These are phyloP conservation scores for Aleiodes alternator DNA, from an alignment of 2,888 invertebrate species.

Conservation along the genomic window DNA sequence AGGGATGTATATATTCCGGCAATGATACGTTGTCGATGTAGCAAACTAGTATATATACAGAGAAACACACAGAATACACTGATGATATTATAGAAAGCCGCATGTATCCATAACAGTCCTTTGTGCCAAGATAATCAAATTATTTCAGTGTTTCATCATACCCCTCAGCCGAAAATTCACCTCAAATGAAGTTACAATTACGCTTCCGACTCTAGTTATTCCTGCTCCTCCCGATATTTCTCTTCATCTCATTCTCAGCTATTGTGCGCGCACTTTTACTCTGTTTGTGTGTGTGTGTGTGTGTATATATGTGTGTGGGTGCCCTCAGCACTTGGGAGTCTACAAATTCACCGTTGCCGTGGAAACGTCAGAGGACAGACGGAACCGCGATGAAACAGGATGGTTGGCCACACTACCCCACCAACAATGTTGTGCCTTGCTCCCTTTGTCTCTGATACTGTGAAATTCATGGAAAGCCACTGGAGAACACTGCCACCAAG, in stretches of 20 bases:
- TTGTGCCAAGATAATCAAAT: conserved; percentile 74
- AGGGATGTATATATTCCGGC: conserved; percentile 50
- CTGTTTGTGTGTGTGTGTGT: conserved; percentile 32
- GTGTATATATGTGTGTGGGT: conserved; percentile 42
- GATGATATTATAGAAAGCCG: conserved; percentile 58
- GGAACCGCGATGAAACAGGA: conserved; percentile 75
- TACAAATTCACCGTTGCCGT: conserved; percentile 73
- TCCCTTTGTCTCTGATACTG: conserved; percentile 69
- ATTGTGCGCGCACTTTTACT: conserved; percentile 6
- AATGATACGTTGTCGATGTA: conserved; percentile 43
- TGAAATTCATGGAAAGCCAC: conserved; percentile 53
- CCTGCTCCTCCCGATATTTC: conserved; percentile 41
- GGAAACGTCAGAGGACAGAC: conserved; percentile 76
- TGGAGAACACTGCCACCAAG: conserved; percentile 48
- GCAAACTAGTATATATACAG: conserved; percentile 37
- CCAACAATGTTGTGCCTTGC: conserved; percentile 63
- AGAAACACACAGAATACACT: neutral
- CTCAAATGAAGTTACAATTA: conserved; percentile 76
- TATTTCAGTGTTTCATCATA: conserved; percentile 75
- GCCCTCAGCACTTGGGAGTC: conserved; percentile 60
- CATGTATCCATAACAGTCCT: conserved; percentile 75
- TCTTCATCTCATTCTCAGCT: conserved; percentile 35
- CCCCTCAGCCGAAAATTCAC: conserved; percentile 73
- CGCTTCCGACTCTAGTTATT: conserved; percentile 55
- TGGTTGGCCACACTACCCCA: conserved; percentile 65